These are phyloP conservation scores for Nomada ruficornis DNA, from an alignment of 2,888 invertebrate genomes.

Conservation along the genomic window DNA sequence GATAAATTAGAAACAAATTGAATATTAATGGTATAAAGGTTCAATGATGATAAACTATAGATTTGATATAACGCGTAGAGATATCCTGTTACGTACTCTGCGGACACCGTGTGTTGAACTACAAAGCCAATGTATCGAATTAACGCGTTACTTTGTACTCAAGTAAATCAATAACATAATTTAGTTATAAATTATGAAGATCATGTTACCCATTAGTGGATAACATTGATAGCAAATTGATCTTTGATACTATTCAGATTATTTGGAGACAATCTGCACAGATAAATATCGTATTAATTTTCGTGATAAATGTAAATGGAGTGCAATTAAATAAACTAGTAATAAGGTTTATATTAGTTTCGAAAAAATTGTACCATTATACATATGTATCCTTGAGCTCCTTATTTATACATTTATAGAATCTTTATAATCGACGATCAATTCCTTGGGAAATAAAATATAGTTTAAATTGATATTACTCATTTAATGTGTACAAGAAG, in stretches of 20 bases:
- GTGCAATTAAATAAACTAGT: background rate
- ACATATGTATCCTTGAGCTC: background rate
- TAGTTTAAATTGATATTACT: too few relatives aligned
- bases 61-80: background rate
- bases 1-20: background rate
- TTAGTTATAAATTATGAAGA: conserved; percentile 17
- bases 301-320: background rate
- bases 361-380: background rate
- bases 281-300: background rate
- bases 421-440: too few relatives aligned
- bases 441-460: too few relatives aligned
- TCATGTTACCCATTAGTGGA: conserved; percentile 19
- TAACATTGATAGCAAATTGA: conserved; percentile 13
- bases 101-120: background rate
- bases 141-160: conserved; percentile 14
- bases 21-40: background rate
- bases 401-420: too few relatives aligned
- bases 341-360: background rate
- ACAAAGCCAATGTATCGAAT: background rate
- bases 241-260: background rate
- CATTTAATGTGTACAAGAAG: too few relatives aligned
- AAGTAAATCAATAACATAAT: conserved; percentile 32
- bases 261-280: background rate
- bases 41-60: background rate
- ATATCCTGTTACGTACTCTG: background rate